These are phyloP conservation scores for Antechinus stuartii DNA, from an alignment of 2,113 vertebrate genomes.

Conservation along the genomic window DNA sequence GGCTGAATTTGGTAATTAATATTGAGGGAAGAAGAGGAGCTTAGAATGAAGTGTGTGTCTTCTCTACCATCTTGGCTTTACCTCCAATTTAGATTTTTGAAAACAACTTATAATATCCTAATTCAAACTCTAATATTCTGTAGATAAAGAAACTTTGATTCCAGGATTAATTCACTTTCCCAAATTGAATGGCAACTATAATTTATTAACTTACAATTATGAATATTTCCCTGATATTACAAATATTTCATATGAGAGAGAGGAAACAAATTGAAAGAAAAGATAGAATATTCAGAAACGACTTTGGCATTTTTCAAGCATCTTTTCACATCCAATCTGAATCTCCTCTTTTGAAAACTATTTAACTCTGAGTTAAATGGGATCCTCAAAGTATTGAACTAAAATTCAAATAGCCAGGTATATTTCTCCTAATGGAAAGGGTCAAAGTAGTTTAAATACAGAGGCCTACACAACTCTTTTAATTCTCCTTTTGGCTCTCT, in stretches of 20 bases:
- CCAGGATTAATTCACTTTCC: background rate
- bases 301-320: background rate
- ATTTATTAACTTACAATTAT: background rate
- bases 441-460: background rate
- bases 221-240: background rate
- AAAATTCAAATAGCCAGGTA: constrained; percentile 30
- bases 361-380: background rate
- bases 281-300: constrained; percentile 7
- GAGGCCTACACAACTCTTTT: background rate
- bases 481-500: background rate
- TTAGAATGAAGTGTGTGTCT: too few species aligned
- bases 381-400: background rate
- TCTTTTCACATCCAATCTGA: constrained; percentile 38
- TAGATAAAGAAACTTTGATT: background rate
- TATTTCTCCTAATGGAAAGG: constrained; percentile 15
- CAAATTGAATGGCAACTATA: background rate
- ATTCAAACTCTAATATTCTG: background rate
- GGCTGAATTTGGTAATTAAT: too few species aligned
- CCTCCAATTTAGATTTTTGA: background rate
- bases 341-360: background rate
- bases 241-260: background rate
- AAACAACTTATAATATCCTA: background rate
- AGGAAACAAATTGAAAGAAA: background rate
- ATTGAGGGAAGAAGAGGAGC: too few species aligned
- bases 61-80: too few species aligned